A percentile compares a stretch with the other conserved stretches of the same genome.
These are phyloP conservation scores for Jaculus jaculus DNA, from an alignment of 2,113 vertebrate species.

Conservation along the genomic window DNA sequence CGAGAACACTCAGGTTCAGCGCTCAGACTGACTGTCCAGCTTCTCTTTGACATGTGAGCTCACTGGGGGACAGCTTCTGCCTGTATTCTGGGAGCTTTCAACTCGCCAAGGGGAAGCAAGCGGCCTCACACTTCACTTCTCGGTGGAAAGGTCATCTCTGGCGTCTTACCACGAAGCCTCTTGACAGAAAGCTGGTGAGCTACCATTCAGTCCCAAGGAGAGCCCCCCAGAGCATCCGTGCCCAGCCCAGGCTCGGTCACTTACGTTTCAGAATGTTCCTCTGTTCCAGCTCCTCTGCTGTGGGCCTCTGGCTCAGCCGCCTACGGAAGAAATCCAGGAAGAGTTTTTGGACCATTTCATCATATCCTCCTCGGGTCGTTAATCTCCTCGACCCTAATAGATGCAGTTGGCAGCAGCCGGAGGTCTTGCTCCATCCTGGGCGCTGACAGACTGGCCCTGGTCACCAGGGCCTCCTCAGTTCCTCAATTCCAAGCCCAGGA, in stretches of 20 bases:
- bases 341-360: constrained; percentile 89
- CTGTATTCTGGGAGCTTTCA: not conserved
- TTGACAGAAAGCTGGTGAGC: not conserved
- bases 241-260: constrained; percentile 75
- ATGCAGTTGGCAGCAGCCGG: constrained; percentile 46
- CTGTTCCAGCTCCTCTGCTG: constrained; percentile 97
- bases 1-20: not conserved
- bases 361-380: constrained; percentile 78
- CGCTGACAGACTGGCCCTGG: constrained; percentile 39
- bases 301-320: constrained; percentile 97
- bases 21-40: not conserved
- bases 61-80: not conserved
- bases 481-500: constrained; percentile 79
- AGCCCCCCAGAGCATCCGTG: not conserved
- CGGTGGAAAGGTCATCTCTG: not conserved
- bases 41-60: not conserved
- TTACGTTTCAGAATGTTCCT: constrained; percentile 99
- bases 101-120: not conserved
- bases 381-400: constrained; percentile 55
- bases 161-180: not conserved
- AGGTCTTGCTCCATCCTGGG: constrained; percentile 80
- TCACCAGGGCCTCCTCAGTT: constrained; percentile 71
- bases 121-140: fast-evolving
- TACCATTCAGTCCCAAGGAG: not conserved
- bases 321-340: constrained; percentile 90